Evolutionary conservation across 2,888 invertebrate species (phyloP).

Genomic region (Amphipoea lucens): DNA sequence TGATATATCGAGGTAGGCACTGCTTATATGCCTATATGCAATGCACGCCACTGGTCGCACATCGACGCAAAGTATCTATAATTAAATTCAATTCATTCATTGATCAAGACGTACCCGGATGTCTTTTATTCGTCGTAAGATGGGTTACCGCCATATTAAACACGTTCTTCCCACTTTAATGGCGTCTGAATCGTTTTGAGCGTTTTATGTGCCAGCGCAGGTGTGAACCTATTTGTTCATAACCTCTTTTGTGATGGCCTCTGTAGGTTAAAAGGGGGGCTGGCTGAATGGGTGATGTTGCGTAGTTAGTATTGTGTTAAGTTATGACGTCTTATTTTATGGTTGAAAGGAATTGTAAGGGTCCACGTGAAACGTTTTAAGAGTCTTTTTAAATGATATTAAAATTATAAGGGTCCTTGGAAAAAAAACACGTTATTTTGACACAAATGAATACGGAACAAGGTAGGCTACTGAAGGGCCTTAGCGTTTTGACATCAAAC

Average conservation of each 20-base stretch:
- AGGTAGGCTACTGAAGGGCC: background rate
- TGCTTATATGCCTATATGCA: too few relatives aligned
- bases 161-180: slow-evolving; percentile 61
- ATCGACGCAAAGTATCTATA: background rate
- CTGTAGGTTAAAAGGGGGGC: slow-evolving; percentile 30
- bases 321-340: slow-evolving; percentile 38
- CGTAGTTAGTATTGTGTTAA: slow-evolving; percentile 34
- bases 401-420: background rate
- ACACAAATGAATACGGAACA: background rate
- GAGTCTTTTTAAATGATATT: slow-evolving; percentile 10
- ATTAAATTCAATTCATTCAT: slow-evolving; percentile 26
- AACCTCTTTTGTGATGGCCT: slow-evolving; percentile 37
- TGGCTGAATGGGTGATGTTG: slow-evolving; percentile 38
- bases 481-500: background rate
- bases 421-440: background rate
- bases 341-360: slow-evolving; percentile 28
- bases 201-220: slow-evolving; percentile 55
- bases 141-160: slow-evolving; percentile 56
- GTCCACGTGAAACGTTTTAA: slow-evolving; percentile 11
- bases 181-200: slow-evolving; percentile 47
- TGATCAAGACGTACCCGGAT: slow-evolving; percentile 50
- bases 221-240: slow-evolving; percentile 57
- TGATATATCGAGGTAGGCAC: too few relatives aligned
- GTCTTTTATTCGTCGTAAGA: slow-evolving; percentile 62
- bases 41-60: too few relatives aligned